Base-by-base conservation (phyloP, 1,140 invertebrate species). In the Drosophila nasuta region DNA sequence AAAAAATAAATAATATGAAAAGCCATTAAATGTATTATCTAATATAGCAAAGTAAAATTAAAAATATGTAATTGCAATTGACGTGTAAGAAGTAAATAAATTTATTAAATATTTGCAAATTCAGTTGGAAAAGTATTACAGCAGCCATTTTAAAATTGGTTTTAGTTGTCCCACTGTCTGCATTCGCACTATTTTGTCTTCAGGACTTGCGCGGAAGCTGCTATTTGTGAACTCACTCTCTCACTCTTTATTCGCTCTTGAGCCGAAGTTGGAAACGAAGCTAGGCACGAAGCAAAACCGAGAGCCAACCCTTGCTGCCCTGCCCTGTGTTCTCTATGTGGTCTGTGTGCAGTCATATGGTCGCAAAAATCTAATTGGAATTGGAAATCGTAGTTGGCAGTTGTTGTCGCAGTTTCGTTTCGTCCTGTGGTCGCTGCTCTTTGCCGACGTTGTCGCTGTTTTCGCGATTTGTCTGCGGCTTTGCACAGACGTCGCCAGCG, bases 141-240 rank as follows among this genome's bases (percentile, higher is more conserved):
- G 20, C 20, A 20, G 20, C 20, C 20, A 20, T 20, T 20, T 20
- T 20, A 33, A 33, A 33, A 7, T 38, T 38, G 7, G 35, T 38
- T 38, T 38, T 38, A 0, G 35, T 48, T 45, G 68, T 2, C 25
- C 60, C 69, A 76, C 62, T 76, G 62, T 76, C 46, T 5, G 13
- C 0, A 10, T 8, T 8, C 41, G 10, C n/a, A 58, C 25, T 58
- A 54, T 20, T 51, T 25, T 41, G 62, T 49, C 48, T 49, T 25
- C 67, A 83, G 85, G 83, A 88, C 83, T 88, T 88, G 83, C 83
- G 85, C 81, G 85, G 83, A 88, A 88, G 83, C 85, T 89, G 82
- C n/a, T 57, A 28, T 20, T 48, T 38, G 38, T 38, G 20, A 7
- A 5, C 13, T 30, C 38, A 20, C 38, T 17, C 52, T 58, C 35